Conservation (phyloP, 1,140 invertebrate species). For the Drosophila seguyi region DNA sequence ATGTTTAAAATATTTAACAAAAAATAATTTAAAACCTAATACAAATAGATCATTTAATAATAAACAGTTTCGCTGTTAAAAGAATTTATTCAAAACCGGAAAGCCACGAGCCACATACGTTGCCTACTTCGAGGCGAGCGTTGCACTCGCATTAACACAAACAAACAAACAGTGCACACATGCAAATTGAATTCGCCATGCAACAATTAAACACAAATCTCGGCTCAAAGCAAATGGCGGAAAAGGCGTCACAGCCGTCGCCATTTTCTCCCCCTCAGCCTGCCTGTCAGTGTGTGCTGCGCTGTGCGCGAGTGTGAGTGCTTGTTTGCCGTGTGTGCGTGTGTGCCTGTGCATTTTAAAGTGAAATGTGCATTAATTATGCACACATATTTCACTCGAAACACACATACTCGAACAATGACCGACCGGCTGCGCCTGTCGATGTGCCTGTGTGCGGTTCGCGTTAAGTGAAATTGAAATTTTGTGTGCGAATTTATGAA, state of each 20-base stretch:
- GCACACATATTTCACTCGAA: conserved; percentile 57
- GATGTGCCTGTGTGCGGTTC: conserved; percentile 28
- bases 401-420: conserved; percentile 28
- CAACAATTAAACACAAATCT: conserved; percentile 85
- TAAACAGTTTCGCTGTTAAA: not conserved
- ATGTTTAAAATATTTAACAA: not conserved
- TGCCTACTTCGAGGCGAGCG: conserved; percentile 61
- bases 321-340: conserved; percentile 20
- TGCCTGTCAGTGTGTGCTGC: conserved; percentile 17
- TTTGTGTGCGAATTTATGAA: conserved; percentile 38
- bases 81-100: not conserved
- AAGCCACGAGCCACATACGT: not conserved
- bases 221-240: conserved; percentile 67
- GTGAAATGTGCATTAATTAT: conserved; percentile 83
- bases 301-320: conserved; percentile 40
- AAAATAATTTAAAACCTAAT: not conserved
- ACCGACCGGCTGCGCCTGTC: conserved; percentile 15
- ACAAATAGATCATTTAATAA: not conserved
- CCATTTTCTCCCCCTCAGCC: conserved; percentile 54
- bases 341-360: conserved; percentile 77
- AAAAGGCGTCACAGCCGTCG: conserved; percentile 64
- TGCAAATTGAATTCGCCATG: conserved; percentile 74
- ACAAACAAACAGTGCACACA: conserved; percentile 19
- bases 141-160: conserved; percentile 27
- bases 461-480: conserved; percentile 72